Percentiles rank a stretch among this genome's conserved stretches.
These are phyloP conservation scores for Ancistrus triradiatus DNA, from an alignment of 2,113 vertebrate species.

Conservation along the genomic window DNA sequence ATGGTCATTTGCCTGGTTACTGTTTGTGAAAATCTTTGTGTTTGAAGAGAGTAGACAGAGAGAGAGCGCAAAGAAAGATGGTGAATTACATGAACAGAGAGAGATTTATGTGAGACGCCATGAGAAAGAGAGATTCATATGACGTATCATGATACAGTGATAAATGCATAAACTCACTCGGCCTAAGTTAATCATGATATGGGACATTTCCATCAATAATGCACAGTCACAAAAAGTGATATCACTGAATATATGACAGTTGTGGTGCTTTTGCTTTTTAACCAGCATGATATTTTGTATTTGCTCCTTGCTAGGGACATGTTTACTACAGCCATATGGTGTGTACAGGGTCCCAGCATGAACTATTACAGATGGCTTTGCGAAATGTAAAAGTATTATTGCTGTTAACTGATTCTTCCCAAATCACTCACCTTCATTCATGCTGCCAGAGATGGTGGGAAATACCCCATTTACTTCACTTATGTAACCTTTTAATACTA, in stretches of 20 bases:
- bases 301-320: no score
- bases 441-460: no score
- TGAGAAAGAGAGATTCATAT: constrained; percentile 4
- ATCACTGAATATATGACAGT: not conserved
- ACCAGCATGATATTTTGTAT: not conserved
- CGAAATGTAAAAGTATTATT: no score
- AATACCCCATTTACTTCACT: no score
- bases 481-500: no score
- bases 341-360: no score
- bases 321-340: no score
- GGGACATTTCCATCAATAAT: constrained; percentile 19
- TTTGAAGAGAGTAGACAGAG: constrained; percentile 9
- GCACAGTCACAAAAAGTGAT: not conserved
- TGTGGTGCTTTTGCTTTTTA: not conserved
- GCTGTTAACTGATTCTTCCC: no score
- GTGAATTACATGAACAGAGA: not conserved
- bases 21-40: not conserved
- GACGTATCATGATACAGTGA: constrained; percentile 25
- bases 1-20: not conserved
- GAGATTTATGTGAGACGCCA: not conserved
- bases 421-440: no score
- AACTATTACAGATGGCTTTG: no score
- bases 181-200: constrained; percentile 13
- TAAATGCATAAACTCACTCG: constrained; percentile 7
- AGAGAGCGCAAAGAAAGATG: not conserved